Conservation (phyloP, 1,140 invertebrate species). For the Sitobion miscanthi region DNA sequence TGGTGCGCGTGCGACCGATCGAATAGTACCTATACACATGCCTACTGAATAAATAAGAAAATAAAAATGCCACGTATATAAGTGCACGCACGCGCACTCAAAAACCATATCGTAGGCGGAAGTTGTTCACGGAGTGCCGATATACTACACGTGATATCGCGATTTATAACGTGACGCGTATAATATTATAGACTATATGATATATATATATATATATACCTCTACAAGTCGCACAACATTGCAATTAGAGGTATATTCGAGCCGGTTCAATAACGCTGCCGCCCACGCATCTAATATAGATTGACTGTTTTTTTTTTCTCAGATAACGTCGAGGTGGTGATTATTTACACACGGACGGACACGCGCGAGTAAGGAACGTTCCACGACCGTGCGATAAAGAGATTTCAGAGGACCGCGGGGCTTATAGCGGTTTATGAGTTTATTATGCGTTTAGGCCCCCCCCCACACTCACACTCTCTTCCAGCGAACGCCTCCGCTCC, state of each 20-base stretch:
- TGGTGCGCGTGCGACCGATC: not conserved
- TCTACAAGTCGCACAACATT: not conserved
- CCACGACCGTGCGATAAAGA: slow-evolving; percentile 24
- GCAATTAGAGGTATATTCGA: not conserved
- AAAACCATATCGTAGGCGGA: not conserved
- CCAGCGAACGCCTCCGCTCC: not conserved
- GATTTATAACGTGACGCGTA: not conserved
- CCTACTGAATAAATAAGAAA: no score
- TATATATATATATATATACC: no score
- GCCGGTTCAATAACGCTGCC: not conserved
- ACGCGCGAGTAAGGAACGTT: not conserved
- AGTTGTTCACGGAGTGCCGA: not conserved
- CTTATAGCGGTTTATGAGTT: slow-evolving; percentile 49
- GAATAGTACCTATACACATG: not conserved
- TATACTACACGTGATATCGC: not conserved
- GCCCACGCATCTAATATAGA: not conserved
- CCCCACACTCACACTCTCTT: not conserved
- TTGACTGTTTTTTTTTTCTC: not conserved
- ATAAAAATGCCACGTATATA: not conserved
- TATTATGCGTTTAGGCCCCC: slow-evolving; percentile 38
- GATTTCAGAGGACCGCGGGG: slow-evolving; percentile 36
- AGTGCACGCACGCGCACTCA: not conserved
- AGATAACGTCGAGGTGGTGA: not conserved
- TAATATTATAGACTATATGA: no score
- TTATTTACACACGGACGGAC: not conserved